Conservation (phyloP, 35 echinoderm and acorn worm species). For the Eucidaris tribuloides region DNA sequence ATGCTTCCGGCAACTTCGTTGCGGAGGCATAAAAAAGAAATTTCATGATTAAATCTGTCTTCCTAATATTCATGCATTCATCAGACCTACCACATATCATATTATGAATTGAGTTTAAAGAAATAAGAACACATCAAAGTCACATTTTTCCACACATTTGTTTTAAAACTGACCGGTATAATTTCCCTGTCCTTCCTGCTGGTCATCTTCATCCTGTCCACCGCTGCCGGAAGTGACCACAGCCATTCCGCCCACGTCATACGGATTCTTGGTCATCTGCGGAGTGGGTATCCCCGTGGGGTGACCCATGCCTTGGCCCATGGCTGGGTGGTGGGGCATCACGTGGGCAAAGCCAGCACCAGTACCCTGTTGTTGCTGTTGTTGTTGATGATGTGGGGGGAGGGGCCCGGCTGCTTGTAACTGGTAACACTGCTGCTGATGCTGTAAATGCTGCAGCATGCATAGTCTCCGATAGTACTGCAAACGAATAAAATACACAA, state of each 20-base stretch:
- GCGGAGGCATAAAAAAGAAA: too few relatives aligned
- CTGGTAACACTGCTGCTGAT: slow-evolving; percentile 21
- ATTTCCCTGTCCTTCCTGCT: background rate
- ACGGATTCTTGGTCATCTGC: background rate
- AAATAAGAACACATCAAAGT: too few relatives aligned
- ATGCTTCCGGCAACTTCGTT: too few relatives aligned
- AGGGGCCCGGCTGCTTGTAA: background rate
- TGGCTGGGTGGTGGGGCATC: background rate
- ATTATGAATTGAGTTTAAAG: too few relatives aligned
- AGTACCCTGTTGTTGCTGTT: background rate
- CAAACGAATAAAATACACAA: too few relatives aligned
- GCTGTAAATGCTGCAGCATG: background rate
- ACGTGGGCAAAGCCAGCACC: background rate
- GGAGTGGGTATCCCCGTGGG: background rate
- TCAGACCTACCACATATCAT: too few relatives aligned
- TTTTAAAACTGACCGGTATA: background rate
- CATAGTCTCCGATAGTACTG: slow-evolving; percentile 13
- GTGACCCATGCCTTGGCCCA: too few relatives aligned
- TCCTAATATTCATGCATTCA: too few relatives aligned
- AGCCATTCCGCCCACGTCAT: background rate
- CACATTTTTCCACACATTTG: background rate
- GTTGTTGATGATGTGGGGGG: background rate
- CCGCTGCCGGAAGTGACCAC: background rate
- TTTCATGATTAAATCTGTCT: too few relatives aligned
- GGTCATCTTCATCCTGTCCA: slow-evolving; percentile 3